A percentile compares a stretch with the other conserved stretches of the same genome.
Evolutionary conservation across 2,888 invertebrate genomes (phyloP).

Genomic region (Apoderus coryli): DNA sequence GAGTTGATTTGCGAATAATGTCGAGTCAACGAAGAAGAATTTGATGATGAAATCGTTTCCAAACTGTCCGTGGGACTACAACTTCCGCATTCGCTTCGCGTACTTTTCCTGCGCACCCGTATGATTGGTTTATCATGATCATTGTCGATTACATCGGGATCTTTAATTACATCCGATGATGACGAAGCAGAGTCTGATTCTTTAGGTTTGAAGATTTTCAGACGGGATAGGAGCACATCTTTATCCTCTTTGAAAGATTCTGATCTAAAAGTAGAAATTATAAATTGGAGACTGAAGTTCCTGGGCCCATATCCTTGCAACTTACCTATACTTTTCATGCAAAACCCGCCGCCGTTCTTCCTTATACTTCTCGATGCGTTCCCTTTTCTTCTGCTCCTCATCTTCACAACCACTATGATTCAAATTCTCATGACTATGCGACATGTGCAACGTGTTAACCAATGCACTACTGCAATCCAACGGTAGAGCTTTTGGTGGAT

Average conservation of each 20-base stretch:
- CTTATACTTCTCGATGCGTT: slow-evolving; percentile 80
- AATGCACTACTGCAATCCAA: slow-evolving; percentile 28
- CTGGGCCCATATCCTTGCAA: too few species aligned
- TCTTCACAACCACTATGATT: slow-evolving; percentile 16
- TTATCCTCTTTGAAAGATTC: slow-evolving; percentile 58
- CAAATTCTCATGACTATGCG: slow-evolving; percentile 27
- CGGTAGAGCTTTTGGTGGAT: slow-evolving; percentile 40
- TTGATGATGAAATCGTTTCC: slow-evolving; percentile 12
- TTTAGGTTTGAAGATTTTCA: slow-evolving; percentile 31
- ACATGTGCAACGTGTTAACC: slow-evolving; percentile 24
- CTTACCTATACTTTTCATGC: slow-evolving; percentile 56
- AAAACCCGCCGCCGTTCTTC: slow-evolving; percentile 76
- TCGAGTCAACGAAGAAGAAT: not conserved
- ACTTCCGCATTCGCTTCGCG: slow-evolving; percentile 16
- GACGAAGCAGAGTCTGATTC: slow-evolving; percentile 16
- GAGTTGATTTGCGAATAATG: too few species aligned
- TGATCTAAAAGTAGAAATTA: too few species aligned
- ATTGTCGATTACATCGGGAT: too few species aligned
- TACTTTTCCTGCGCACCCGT: slow-evolving; percentile 18
- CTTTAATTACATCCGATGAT: slow-evolving; percentile 6
- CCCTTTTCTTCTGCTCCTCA: slow-evolving; percentile 45
- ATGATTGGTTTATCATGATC: slow-evolving; percentile 12
- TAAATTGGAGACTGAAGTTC: too few species aligned
- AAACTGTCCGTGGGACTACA: slow-evolving; percentile 15
- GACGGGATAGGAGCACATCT: slow-evolving; percentile 35